These are phyloP conservation scores for Mormyrus proboscirostris DNA, from an alignment of 2,797 vertebrate species.

Conservation along the genomic window DNA sequence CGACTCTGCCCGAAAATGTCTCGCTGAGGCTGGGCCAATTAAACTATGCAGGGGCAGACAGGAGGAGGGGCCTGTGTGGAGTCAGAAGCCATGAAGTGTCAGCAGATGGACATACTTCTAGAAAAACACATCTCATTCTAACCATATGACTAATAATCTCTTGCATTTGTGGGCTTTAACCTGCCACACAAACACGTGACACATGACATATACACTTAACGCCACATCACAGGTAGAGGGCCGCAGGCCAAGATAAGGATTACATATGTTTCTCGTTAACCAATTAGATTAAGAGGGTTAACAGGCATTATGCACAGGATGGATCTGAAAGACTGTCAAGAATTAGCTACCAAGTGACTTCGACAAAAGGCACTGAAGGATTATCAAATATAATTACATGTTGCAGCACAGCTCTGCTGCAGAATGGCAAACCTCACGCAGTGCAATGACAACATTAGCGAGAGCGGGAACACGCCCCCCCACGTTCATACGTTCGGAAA, in stretches of 20 bases:
- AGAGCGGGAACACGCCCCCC: not conserved
- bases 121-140: not conserved
- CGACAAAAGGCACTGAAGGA: not conserved
- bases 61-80: not conserved
- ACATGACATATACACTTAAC: not conserved
- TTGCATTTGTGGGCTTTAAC: not conserved
- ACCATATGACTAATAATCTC: not conserved
- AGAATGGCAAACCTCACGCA: not conserved
- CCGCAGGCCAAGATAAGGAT: not conserved
- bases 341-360: not conserved
- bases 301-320: not conserved
- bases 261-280: not conserved
- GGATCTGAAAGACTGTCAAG: not conserved
- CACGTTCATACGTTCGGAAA: not conserved
- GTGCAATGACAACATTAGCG: not conserved
- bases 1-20: not conserved
- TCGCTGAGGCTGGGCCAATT: not conserved
- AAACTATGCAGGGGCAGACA: not conserved
- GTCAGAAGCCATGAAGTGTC: not conserved
- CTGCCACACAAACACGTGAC: not conserved
- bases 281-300: not conserved
- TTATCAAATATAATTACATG: constrained; percentile 6
- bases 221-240: not conserved
- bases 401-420: not conserved
- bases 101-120: not conserved